Evolutionary conservation across 2,113 vertebrate species (phyloP), one percentile per base, ranked within the genome.

Genomic region (Fukomys damarensis): DNA sequence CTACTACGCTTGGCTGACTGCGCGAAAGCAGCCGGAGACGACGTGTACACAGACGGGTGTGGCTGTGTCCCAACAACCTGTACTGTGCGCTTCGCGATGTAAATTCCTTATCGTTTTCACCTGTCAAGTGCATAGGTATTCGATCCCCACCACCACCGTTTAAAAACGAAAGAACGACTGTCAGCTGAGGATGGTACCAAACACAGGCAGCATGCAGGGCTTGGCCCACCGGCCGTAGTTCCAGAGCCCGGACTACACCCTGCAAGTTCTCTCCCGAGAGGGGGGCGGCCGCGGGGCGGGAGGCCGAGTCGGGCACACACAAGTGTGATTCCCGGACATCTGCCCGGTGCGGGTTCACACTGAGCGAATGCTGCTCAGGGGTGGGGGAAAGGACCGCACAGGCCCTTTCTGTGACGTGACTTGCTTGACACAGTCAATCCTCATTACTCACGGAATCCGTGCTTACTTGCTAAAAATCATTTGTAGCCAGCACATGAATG

Each of bases 121-220:
- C 5, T 26, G 43, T 85, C 82, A 76, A 70, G 66, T 26, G 19
- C 87, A 41, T 5, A 80, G 61, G 22, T 66, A 43, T 43, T 77
- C 32, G 52, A 82, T 76, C 11, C 22, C 61, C n/a, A 58, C 30
- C 4, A 11, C 19, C 61, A 2, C 13, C 4, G 65, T 56, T 91
- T 30, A 84, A 92, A 82, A 89, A 38, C 41, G 22, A 91, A 92
- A 32, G 49, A 12, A 20, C 4, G 14, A 28, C 76, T 96, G 46
- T 80, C 38, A 72, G 61, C 68, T 38, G 35, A 56, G 26, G 52
- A 49, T 12, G 2, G 24, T 49, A 52, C 14, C 59, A 46, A 26
- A 85, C n/a, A 63, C 19, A 86, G 49, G 72, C 6, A n/a, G 13
- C 2, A 14, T 61, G 43, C 1, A 10, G 54, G 52, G 58, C 32